A percentile compares a stretch with the other conserved stretches of the same genome.
These are phyloP conservation scores for Anagrus nilaparvatae DNA, from an alignment of 1,140 invertebrate species.

Conservation along the genomic window DNA sequence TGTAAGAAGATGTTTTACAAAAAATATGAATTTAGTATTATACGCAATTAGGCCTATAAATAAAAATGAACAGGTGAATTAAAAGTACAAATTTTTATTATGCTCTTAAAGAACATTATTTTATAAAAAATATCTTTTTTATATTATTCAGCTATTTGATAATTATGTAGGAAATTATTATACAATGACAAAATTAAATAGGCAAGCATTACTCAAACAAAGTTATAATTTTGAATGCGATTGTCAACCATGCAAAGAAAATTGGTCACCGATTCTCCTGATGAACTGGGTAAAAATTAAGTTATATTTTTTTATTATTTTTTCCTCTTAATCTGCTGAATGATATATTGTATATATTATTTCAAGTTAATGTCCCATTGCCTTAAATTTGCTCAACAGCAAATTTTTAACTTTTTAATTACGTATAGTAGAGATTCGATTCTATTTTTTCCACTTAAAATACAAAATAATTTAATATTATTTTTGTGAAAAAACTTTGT, in stretches of 20 bases:
- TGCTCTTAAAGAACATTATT: no score
- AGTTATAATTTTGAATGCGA: conserved; percentile 1
- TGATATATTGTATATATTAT: background rate
- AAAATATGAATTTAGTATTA: background rate
- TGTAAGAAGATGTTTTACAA: conserved; percentile 3
- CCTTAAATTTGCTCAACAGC: no score
- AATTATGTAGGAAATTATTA: background rate
- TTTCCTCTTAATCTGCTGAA: no score
- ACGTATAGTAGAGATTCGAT: no score
- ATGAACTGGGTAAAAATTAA: no score
- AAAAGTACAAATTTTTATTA: background rate
- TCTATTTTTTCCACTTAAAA: no score
- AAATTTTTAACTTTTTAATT: no score
- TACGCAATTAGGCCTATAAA: conserved; percentile 6
- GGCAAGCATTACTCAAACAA: background rate
- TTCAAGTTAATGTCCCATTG: no score
- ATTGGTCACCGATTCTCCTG: conserved; percentile 6
- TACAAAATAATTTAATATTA: no score
- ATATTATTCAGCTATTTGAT: conserved; percentile 4
- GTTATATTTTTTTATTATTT: background rate
- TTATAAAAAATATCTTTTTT: no score
- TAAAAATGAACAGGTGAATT: conserved; percentile 10
- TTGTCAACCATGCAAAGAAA: conserved; percentile 1
- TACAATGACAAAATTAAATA: background rate
- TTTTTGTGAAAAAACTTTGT: no score